Base-by-base conservation (phyloP, 2,797 vertebrate genomes). In the Poeciliopsis turneri region DNA sequence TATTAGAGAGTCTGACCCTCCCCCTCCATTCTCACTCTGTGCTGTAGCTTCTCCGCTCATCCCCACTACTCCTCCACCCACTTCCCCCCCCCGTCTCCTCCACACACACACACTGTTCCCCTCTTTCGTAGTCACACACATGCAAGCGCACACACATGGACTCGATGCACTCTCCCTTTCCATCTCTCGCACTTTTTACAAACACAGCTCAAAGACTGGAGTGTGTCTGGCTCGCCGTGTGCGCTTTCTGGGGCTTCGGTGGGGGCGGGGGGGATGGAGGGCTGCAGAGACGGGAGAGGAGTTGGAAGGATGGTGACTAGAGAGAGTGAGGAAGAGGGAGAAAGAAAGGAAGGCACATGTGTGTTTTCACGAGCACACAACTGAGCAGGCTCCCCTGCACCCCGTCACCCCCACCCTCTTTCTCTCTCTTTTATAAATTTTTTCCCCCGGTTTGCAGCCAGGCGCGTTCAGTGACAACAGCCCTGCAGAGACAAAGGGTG, bases 1-100 rank as follows among this genome's bases (percentile, higher is more conserved):
- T 94, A 92, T 93, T 95, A 94, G 92, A 93, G 88, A 95, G 92
- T 94, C 92, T 94, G 94, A 95, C 95, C 95, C 94, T 94, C 93
- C 94, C 94, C 94, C 94, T 94, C 88, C 88, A 87, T 92, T 92
- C 91, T 90, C 79, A 91, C 89, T 92, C 90, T 92, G 87, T 92
- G 89, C 91, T 72, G 55, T 90, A 86, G 92, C 86, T 87, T 86
- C 85, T 84, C 81, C 59, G 43, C 82, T 68, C 81, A 66, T 81
- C 91, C 64, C 23, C 74, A 49, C 88, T 86, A 79, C 82, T 90
- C 78, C 80, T 80, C 90, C 72, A 80, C 88, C 77, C 79, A 80
- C 90, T 69, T 76, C 81, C 86, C 84, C 81, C 68, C 74, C 82
- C n/a, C n/a, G n/a, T 25, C 87, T 71, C 79, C 87, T 57, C 82